Base-by-base conservation (phyloP, 1,140 invertebrate genomes). In the Saccostrea echinata region DNA sequence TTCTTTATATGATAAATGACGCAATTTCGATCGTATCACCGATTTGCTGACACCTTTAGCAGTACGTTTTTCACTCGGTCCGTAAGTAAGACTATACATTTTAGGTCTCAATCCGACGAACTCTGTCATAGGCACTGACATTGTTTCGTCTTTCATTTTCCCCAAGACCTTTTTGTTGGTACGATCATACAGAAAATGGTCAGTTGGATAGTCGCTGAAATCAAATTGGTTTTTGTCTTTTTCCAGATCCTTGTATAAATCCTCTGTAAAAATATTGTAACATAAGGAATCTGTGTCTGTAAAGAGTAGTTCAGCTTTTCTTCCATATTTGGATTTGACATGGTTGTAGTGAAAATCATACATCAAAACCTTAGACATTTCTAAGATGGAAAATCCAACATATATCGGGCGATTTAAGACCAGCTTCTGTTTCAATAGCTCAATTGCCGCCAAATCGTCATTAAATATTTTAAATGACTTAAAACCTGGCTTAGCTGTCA, bases 201-300 rank as follows among this genome's bases (percentile, higher is more conserved):
- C 24, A 11, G 64, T 55, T 21, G 64, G 52, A 84, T 85, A 90
- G 68, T 88, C 86, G 27, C 68, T 89, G 11, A 87, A 90, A 85
- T 92, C 87, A 85, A 89, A 91, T n/a, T 90, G 80, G n/a, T 90
- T 35, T 35, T 30, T 35, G 24, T 84, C 68, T 64, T 52, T 30
- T 8, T 76, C n/a, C 84, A 91, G 90, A 68, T 91, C 90, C n/a
- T 43, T n/a, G 71, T 90, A 91, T 24, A 90, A 90, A 90, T 96
- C 93, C 8, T 93, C 88, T 12, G 93, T 95, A 84, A 91, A 84
- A 24, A 95, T 93, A 57, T 94, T 84, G 88, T 95, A 95, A 8
- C 93, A 91, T 12, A 95, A 93, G 84, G 90, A 92, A 88, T 96
- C 95, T 13, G 95, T 96, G 90, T 96, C 95, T 16, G 92, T 95